phyloP scores from a whole-genome alignment of 2,888 invertebrate genomes.

The Eupithecia tripunctaria region DNA sequence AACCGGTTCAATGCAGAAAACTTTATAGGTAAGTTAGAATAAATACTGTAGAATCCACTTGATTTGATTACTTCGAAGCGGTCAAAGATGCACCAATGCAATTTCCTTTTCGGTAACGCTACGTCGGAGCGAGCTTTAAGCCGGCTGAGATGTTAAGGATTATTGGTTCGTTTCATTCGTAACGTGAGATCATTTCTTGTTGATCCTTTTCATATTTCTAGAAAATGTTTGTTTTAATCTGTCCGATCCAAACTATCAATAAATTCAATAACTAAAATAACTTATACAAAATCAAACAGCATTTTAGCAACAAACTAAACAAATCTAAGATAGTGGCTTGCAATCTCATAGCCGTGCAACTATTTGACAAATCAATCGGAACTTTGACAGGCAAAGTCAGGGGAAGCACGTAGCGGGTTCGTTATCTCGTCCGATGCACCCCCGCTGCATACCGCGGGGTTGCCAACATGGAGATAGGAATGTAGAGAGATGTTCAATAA shows the following conservation, averaged over 20 bases:
- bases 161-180: background rate
- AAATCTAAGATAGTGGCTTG: constrained; percentile 18
- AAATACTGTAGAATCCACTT: background rate
- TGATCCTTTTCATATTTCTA: background rate
- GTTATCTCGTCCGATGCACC: constrained; percentile 67
- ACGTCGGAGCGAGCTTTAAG: background rate
- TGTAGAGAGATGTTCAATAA: constrained; percentile 20
- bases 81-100: constrained; percentile 8
- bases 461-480: constrained; percentile 36
- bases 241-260: background rate
- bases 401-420: constrained; percentile 69
- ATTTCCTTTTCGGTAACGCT: constrained; percentile 3
- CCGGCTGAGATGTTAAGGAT: background rate
- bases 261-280: background rate
- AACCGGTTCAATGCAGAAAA: constrained; percentile 5
- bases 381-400: constrained; percentile 66
- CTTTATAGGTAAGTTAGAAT: constrained; percentile 8
- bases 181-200: background rate
- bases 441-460: constrained; percentile 33
- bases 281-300: background rate
- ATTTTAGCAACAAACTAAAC: constrained; percentile 17
- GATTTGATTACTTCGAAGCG: constrained; percentile 8
- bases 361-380: constrained; percentile 70
- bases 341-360: constrained; percentile 41
- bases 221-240: background rate